Percentiles rank a stretch among this genome's conserved stretches.
These are phyloP conservation scores for Drosophila funebris DNA, from an alignment of 1,140 invertebrate genomes.

Conservation along the genomic window DNA sequence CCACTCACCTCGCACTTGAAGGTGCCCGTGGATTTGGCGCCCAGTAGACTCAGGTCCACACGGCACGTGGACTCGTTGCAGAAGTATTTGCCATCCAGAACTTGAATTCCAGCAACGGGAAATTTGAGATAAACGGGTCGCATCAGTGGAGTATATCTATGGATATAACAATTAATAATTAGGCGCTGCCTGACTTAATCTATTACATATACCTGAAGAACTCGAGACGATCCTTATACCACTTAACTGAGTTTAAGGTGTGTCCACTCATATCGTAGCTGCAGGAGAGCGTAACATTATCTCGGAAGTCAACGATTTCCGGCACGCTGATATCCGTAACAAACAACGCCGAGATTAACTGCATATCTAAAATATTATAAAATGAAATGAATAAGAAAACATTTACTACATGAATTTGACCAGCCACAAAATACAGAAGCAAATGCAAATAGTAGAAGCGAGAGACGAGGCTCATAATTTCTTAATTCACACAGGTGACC, in stretches of 20 bases:
- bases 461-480: constrained; percentile 27
- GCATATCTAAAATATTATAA: constrained; percentile 49
- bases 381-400: background rate
- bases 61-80: constrained; percentile 85
- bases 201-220: constrained; percentile 86
- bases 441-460: constrained; percentile 8
- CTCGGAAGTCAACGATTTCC: constrained; percentile 85
- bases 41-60: constrained; percentile 85
- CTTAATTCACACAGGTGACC: constrained; percentile 57
- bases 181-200: background rate
- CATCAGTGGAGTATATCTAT: constrained; percentile 79
- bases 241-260: constrained; percentile 90
- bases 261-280: constrained; percentile 86
- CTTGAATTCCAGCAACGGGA: constrained; percentile 87
- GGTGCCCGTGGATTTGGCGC: constrained; percentile 84
- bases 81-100: constrained; percentile 89
- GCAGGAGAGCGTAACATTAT: constrained; percentile 85
- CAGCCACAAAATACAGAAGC: background rate
- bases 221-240: constrained; percentile 90
- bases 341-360: constrained; percentile 56
- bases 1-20: constrained; percentile 88
- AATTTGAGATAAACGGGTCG: constrained; percentile 79
- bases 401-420: background rate
- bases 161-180: background rate
- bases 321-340: constrained; percentile 84